These are phyloP conservation scores for Rhynchonycteris naso DNA, from an alignment of 2,797 vertebrate species.

Conservation along the genomic window DNA sequence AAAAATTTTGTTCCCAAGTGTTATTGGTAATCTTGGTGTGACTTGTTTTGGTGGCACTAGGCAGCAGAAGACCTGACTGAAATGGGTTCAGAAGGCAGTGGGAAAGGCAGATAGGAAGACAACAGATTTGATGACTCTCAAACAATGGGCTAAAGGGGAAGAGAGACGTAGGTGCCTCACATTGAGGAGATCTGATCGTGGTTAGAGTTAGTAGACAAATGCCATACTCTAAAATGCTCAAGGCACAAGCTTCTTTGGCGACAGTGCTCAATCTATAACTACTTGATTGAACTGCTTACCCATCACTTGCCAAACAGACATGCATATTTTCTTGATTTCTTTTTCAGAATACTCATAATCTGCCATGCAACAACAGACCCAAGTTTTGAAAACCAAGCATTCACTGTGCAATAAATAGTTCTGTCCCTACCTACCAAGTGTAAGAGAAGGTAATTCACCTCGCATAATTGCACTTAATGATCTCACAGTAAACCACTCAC, in stretches of 20 bases:
- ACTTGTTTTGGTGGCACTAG: too few relatives aligned
- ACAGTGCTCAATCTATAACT: neutral
- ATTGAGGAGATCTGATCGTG: neutral
- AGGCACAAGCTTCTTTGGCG: neutral
- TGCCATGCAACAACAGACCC: neutral
- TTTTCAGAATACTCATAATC: neutral
- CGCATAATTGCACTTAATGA: neutral
- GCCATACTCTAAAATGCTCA: fast-evolving
- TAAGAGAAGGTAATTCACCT: neutral
- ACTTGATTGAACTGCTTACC: neutral
- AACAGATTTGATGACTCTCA: neutral
- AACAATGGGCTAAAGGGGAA: neutral
- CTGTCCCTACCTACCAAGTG: neutral
- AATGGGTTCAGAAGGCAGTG: neutral
- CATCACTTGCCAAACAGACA: neutral
- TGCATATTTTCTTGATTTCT: neutral
- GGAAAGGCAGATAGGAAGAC: neutral
- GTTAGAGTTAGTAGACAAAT: neutral
- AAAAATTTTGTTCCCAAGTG: too few relatives aligned
- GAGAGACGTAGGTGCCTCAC: fast-evolving
- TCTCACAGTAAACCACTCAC: neutral
- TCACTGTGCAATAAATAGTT: neutral
- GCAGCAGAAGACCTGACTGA: neutral
- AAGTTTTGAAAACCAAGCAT: neutral
- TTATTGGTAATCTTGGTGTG: neutral